Evolutionary conservation across 2,797 vertebrate genomes (phyloP).

Genomic region (Nyctalus aviator): DNA sequence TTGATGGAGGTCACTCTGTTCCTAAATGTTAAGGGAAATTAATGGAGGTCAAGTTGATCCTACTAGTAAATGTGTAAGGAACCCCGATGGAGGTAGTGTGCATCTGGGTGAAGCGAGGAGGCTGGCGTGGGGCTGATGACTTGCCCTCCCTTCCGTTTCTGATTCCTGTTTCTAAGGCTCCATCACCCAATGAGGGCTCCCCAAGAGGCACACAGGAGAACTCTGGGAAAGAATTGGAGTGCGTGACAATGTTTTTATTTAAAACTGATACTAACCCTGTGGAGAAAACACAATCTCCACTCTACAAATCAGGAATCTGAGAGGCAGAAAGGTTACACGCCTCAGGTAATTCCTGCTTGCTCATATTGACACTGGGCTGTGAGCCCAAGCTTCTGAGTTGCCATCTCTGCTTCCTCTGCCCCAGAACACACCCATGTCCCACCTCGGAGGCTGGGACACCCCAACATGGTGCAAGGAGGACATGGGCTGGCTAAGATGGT

Average conservation of each 20-base stretch:
- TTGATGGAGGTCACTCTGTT: not conserved
- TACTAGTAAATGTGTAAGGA: not conserved
- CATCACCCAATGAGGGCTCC: not conserved
- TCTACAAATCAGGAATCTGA: not conserved
- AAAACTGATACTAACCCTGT: not conserved
- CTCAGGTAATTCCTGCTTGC: not conserved
- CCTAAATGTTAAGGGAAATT: not conserved
- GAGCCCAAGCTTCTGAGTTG: not conserved
- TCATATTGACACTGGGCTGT: not conserved
- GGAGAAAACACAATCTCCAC: not conserved
- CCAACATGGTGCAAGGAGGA: too few species aligned
- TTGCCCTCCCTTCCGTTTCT: not conserved
- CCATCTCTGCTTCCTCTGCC: not conserved
- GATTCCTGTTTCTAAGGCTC: not conserved
- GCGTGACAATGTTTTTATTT: not conserved
- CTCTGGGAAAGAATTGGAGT: not conserved
- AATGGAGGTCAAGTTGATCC: not conserved
- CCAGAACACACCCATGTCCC: not conserved
- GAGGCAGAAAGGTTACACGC: fast-evolving
- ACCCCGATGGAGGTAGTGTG: not conserved
- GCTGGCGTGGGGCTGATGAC: not conserved
- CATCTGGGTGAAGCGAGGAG: not conserved
- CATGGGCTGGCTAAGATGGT: not conserved
- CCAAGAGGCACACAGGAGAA: not conserved
- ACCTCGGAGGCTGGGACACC: too few species aligned